Conservation (phyloP, 2,888 invertebrate genomes). For the Melanchra persicariae region DNA sequence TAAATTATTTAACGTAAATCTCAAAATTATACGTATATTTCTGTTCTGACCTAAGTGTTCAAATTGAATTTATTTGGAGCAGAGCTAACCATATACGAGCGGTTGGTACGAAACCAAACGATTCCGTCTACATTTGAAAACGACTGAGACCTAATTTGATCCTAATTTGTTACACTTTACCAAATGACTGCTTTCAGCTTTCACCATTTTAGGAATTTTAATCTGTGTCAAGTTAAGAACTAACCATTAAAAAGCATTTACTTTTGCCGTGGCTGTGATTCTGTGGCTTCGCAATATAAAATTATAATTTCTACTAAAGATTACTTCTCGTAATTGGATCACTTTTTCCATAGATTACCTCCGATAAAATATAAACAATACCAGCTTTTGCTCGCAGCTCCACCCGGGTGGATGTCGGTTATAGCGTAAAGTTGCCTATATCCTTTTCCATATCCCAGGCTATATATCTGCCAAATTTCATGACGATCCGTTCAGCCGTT, state of each 20-base stretch:
- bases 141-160: conserved; percentile 5
- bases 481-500: no score
- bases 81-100: background rate
- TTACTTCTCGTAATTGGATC: no score
- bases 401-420: no score
- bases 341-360: no score
- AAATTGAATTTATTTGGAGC: conserved; percentile 7
- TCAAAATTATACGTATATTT: background rate
- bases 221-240: background rate
- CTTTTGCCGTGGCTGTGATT: background rate
- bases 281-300: background rate
- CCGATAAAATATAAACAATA: no score
- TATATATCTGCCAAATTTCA: no score
- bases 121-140: conserved; percentile 3
- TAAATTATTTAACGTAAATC: background rate
- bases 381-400: no score
- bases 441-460: no score
- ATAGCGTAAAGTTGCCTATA: no score
- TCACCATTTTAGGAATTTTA: background rate
- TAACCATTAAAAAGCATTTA: background rate
- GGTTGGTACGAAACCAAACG: background rate
- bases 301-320: no score
- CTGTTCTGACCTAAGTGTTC: background rate
- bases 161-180: conserved; percentile 7
- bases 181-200: background rate